A percentile compares a stretch with the other conserved stretches of the same genome.
Conservation (phyloP, 2,797 vertebrate species). For the Oophaga sylvatica region DNA sequence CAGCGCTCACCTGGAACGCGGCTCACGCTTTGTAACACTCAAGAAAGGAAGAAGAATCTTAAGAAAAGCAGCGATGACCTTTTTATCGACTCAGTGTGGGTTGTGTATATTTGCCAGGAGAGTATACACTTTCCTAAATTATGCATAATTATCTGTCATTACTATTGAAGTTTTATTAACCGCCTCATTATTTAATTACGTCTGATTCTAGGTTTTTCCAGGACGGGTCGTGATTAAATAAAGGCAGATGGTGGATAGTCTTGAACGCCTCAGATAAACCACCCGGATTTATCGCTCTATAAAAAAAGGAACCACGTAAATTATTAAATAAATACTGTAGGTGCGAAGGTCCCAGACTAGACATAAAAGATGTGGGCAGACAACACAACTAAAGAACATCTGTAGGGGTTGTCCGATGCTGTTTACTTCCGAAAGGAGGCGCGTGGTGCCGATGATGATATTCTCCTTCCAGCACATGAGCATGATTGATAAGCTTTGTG, state of each 20-base stretch:
- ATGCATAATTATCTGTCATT: conserved; percentile 58
- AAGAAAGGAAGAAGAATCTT: conserved; percentile 11
- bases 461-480: no score
- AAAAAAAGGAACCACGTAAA: background rate
- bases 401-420: no score
- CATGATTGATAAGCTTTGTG: no score
- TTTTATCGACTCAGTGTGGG: conserved; percentile 39
- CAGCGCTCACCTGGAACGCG: background rate
- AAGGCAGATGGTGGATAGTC: background rate
- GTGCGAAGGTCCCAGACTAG: conserved; percentile 23
- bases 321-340: background rate
- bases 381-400: conserved; percentile 37
- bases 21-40: background rate
- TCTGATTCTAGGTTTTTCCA: conserved; percentile 34
- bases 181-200: conserved; percentile 55
- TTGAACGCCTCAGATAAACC: background rate
- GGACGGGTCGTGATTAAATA: conserved; percentile 27
- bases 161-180: conserved; percentile 29
- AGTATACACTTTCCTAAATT: conserved; percentile 48
- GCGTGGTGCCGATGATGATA: no score
- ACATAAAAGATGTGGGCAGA: conserved; percentile 41
- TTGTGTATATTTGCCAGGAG: conserved; percentile 32
- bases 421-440: no score
- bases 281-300: background rate
- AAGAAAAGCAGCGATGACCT: conserved; percentile 31